Evolutionary conservation across 2,797 vertebrate species (phyloP).

Genomic region (Pagetopsis macropterus): DNA sequence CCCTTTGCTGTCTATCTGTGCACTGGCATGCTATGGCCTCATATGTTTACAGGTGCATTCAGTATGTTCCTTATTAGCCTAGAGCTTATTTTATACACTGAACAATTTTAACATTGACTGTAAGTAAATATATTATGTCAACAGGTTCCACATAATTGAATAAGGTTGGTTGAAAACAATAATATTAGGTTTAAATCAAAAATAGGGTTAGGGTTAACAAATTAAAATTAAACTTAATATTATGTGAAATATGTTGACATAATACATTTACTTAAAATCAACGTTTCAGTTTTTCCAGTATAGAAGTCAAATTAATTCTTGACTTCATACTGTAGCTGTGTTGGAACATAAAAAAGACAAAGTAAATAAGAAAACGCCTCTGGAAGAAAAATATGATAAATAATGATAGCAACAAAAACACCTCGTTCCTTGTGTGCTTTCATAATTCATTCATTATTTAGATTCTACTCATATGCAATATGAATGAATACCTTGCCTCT

Average conservation of each 20-base stretch:
- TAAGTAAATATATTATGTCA: no score
- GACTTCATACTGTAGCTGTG: not conserved
- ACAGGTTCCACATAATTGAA: no score
- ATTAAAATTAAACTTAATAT: no score
- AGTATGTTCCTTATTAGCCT: not conserved
- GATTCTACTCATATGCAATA: not conserved
- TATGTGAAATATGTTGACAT: no score
- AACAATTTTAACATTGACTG: no score
- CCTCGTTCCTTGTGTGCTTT: not conserved
- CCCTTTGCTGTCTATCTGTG: no score
- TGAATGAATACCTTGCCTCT: not conserved
- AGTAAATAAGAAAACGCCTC: not conserved
- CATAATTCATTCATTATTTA: not conserved
- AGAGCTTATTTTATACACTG: not conserved
- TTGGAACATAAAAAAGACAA: not conserved
- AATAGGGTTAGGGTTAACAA: no score
- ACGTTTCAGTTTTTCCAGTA: no score
- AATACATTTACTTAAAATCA: no score
- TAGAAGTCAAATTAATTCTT: not conserved
- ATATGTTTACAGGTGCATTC: not conserved
- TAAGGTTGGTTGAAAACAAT: no score
- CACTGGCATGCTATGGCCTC: no score
- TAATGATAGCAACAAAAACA: not conserved
- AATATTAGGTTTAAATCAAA: no score
- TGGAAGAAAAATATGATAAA: not conserved